Evolutionary conservation across 2,888 invertebrate genomes (phyloP).

Genomic region (Athalia circularis): DNA sequence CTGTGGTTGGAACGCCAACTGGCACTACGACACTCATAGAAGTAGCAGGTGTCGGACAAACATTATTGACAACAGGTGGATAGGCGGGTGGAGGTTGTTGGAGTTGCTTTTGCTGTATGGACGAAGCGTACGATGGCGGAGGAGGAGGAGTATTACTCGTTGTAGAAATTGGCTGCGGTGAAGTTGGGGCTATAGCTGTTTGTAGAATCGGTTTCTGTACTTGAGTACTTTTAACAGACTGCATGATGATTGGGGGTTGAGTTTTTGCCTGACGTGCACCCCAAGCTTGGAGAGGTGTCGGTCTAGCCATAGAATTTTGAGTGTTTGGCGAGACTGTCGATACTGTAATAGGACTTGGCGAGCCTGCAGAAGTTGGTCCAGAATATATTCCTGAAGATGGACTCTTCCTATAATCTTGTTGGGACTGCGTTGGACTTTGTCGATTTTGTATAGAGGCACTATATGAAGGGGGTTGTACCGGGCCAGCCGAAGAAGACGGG

Average conservation of each 20-base stretch:
- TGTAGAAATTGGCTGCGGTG: conserved; percentile 80
- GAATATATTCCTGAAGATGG: conserved; percentile 92
- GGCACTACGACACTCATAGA: conserved; percentile 64
- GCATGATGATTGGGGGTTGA: conserved; percentile 96
- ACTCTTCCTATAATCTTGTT: conserved; percentile 87
- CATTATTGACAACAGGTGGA: conserved; percentile 77
- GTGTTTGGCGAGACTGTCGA: conserved; percentile 80
- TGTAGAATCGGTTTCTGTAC: conserved; percentile 96
- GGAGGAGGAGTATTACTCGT: conserved; percentile 76
- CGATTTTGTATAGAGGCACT: conserved; percentile 90
- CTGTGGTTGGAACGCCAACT: conserved; percentile 84
- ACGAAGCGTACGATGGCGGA: conserved; percentile 88
- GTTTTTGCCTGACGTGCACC: conserved; percentile 91
- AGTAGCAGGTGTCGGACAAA: conserved; percentile 62
- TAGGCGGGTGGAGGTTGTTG: conserved; percentile 76
- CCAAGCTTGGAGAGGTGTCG: conserved; percentile 90
- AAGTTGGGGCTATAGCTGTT: conserved; percentile 94
- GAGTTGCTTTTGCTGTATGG: conserved; percentile 85
- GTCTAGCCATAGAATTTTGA: conserved; percentile 82
- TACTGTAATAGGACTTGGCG: conserved; percentile 88
- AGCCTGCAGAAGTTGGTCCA: conserved; percentile 88
- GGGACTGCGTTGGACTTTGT: conserved; percentile 89
- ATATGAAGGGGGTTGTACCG: conserved; percentile 90
- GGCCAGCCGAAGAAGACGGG: conserved; percentile 77
- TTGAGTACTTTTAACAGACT: conserved; percentile 96